Evolutionary conservation across 92 coral and sea anemone species (phyloP), one percentile per base, ranked within the genome.

Genomic region (Porites rus): DNA sequence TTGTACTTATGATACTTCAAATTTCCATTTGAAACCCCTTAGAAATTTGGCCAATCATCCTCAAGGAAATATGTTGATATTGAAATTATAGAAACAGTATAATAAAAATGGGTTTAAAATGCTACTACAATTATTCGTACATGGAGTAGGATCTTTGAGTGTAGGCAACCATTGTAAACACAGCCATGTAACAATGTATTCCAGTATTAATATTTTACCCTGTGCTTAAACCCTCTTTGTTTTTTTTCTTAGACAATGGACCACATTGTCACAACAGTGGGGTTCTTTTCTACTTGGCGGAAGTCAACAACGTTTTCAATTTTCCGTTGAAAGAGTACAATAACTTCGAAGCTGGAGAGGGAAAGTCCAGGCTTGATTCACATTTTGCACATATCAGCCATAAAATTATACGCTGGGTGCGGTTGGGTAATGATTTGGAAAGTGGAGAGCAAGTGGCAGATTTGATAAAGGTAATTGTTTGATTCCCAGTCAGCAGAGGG

Each of bases 311-410:
- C 3, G 80, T 74, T 0, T 84, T 84, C 62, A 74, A 74, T 24
- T 50, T 74, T 31, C 74, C 74, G 1, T 65, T 84, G 14, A 74
- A 61, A 52, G 88, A 84, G 50, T 84, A 84, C 20, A 84, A 84
- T 72, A 69, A 69, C 58, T 83, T 83, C 61, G 79, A 83, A 20
- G 80, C 80, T 6, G 88, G 81, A 53, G 88, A 74, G 51, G 81
- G 81, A n/a, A 73, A 73, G 88, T 72, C 88, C 0, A 58, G 31
- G 51, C 72, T 74, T 0, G 88, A 84, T 65, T 72, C 81, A 1
- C 88, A 84, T 46, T 84, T 84, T 74, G 88, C 88, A 16, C 88
- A 84, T 65, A 74, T 84, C 64, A 84, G 88, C 22, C 88, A 84
- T 3, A 84, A 74, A 43, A 76, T 84, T 10, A 75, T 84, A 3